Percentiles rank a stretch among this genome's conserved stretches.
These are phyloP conservation scores for Megaceryle alcyon DNA, from an alignment of 2,797 vertebrate genomes.

Conservation along the genomic window DNA sequence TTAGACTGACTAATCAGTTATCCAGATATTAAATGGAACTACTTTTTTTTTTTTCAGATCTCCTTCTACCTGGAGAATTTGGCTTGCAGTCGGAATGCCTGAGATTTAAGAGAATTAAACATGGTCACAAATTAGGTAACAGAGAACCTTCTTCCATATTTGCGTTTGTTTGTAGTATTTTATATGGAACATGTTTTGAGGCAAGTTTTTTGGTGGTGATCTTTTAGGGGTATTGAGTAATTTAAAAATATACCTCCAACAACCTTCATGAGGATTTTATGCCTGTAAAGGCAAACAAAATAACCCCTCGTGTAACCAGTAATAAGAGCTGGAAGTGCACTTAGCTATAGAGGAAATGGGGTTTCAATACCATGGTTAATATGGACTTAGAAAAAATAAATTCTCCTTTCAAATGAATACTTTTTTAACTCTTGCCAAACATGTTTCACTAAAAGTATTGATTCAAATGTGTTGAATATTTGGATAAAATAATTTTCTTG, in stretches of 20 bases:
- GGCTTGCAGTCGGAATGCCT: background rate
- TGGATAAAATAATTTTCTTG: background rate
- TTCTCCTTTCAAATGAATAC: background rate
- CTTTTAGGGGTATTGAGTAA: background rate
- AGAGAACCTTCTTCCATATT: background rate
- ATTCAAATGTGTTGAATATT: background rate
- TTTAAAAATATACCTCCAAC: background rate
- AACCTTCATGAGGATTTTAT: background rate
- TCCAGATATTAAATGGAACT: background rate
- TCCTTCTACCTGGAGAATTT: background rate
- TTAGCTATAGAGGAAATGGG: background rate
- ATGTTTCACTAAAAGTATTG: background rate
- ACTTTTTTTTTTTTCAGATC: background rate
- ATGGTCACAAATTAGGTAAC: background rate
- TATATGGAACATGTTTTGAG: background rate
- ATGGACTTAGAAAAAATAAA: background rate
- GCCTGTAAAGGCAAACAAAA: background rate
- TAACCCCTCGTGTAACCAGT: accelerated
- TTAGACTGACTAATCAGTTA: background rate
- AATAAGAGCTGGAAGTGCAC: background rate
- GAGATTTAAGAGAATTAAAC: background rate
- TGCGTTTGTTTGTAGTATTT: background rate
- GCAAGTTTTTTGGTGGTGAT: background rate
- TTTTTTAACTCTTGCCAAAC: background rate
- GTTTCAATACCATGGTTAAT: background rate